These are phyloP conservation scores for Ophioderma brevispina DNA, from an alignment of 35 echinoderm and acorn worm species.

Conservation along the genomic window DNA sequence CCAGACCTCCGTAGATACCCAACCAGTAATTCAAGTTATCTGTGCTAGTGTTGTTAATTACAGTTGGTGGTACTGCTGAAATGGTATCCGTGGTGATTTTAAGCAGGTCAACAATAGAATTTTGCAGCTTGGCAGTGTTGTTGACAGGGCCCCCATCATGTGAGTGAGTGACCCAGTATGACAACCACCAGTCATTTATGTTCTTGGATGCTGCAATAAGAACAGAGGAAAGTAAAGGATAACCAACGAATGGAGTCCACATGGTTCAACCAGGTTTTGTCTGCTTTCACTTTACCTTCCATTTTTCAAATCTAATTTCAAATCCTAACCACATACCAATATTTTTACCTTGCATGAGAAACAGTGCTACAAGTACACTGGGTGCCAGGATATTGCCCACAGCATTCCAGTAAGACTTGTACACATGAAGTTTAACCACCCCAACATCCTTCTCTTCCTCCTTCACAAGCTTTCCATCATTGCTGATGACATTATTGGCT, in stretches of 20 bases:
- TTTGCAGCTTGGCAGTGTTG: background rate
- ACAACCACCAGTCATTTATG: constrained; percentile 95
- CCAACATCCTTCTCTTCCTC: constrained; percentile 95
- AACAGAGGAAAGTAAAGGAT: background rate
- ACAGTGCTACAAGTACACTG: constrained; percentile 67
- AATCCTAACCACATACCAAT: too few relatives aligned
- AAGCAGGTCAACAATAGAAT: constrained; percentile 28
- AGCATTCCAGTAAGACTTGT: constrained; percentile 93
- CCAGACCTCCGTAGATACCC: constrained; percentile 87
- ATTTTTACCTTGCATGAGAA: constrained; percentile 93
- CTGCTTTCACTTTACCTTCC: too few relatives aligned
- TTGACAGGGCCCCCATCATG: background rate
- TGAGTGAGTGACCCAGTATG: constrained; percentile 85
- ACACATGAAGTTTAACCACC: constrained; percentile 85
- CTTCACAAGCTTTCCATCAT: constrained; percentile 63
- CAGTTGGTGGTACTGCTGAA: background rate
- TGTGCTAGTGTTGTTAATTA: background rate
- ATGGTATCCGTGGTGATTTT: background rate
- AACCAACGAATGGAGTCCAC: too few relatives aligned
- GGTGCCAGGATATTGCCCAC: constrained; percentile 69
- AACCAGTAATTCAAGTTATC: constrained; percentile 78
- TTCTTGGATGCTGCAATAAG: constrained; percentile 86
- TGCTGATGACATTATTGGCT: background rate
- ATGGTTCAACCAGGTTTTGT: too few relatives aligned
- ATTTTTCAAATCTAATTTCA: too few relatives aligned